A percentile compares a stretch with the other conserved stretches of the same genome.
Evolutionary conservation across 1,140 invertebrate genomes (phyloP).

Genomic region (Hormaphis cornu): DNA sequence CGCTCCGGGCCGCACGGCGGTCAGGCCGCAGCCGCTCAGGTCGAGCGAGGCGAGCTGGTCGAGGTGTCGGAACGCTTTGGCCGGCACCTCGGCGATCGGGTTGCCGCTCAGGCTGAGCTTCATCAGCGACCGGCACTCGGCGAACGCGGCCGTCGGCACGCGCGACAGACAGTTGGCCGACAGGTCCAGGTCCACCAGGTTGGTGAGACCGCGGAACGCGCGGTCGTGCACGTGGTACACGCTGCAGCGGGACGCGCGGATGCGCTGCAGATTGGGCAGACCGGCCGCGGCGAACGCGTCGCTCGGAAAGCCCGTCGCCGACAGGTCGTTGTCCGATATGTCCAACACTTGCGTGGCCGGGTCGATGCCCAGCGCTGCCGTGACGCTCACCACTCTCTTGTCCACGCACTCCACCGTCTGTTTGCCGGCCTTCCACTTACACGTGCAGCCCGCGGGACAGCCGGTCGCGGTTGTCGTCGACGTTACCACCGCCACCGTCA

Average conservation of each 20-base stretch:
- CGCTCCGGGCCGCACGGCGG: slow-evolving; percentile 63
- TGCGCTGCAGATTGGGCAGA: slow-evolving; percentile 75
- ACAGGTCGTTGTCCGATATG: slow-evolving; percentile 69
- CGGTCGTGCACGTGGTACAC: slow-evolving; percentile 64
- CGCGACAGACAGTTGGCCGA: slow-evolving; percentile 66
- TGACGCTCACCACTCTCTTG: slow-evolving; percentile 52
- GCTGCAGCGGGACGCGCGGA: slow-evolving; percentile 66
- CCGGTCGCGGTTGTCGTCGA: slow-evolving; percentile 41
- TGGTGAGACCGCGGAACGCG: slow-evolving; percentile 72
- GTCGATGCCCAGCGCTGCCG: slow-evolving; percentile 69
- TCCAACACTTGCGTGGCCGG: slow-evolving; percentile 82
- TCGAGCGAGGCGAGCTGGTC: slow-evolving; percentile 68
- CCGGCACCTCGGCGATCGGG: slow-evolving; percentile 60
- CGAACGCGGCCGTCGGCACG: slow-evolving; percentile 66
- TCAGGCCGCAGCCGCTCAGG: slow-evolving; percentile 67
- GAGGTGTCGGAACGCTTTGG: slow-evolving; percentile 65
- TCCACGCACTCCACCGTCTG: slow-evolving; percentile 77
- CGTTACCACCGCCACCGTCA: not conserved
- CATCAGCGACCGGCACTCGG: slow-evolving; percentile 68
- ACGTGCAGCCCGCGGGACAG: slow-evolving; percentile 67
- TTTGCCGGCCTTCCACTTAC: slow-evolving; percentile 87
- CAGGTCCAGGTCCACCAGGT: slow-evolving; percentile 79
- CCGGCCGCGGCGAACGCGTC: slow-evolving; percentile 67
- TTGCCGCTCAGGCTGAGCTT: slow-evolving; percentile 69
- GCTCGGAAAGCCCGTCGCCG: slow-evolving; percentile 52